Percentiles rank a stretch among this genome's conserved stretches.
These are phyloP conservation scores for Gopherus evgoodei DNA, from an alignment of 2,113 vertebrate genomes.

Conservation along the genomic window DNA sequence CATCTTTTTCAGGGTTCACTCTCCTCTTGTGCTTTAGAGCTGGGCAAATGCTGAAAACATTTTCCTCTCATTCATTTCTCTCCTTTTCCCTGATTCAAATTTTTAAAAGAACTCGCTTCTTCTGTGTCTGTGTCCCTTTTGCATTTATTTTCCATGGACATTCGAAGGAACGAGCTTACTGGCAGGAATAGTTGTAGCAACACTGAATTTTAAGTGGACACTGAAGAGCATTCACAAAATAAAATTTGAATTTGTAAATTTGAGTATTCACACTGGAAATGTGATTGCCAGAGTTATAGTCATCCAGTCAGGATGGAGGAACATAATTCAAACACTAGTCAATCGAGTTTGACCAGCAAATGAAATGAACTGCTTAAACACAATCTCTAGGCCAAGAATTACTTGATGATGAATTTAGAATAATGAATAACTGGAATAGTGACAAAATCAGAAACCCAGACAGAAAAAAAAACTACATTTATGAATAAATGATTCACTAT, in stretches of 20 bases:
- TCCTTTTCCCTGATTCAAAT: background rate
- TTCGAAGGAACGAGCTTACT: background rate
- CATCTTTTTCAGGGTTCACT: background rate
- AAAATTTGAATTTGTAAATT: background rate
- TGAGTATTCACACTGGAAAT: background rate
- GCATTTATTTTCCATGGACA: background rate
- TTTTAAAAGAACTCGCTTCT: background rate
- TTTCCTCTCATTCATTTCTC: background rate
- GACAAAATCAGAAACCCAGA: background rate
- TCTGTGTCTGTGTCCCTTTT: background rate
- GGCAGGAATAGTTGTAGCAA: background rate
- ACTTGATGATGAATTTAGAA: background rate
- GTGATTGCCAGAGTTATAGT: background rate
- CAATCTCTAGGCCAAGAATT: background rate
- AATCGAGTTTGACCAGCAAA: background rate
- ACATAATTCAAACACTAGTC: background rate
- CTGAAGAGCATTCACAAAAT: background rate
- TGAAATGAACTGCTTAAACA: background rate
- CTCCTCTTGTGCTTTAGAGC: rapidly evolving
- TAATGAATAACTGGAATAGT: background rate
- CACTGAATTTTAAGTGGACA: rapidly evolving
- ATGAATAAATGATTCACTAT: background rate
- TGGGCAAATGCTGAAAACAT: background rate
- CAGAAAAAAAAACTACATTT: background rate
- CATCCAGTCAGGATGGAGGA: background rate